A percentile compares a stretch with the other conserved stretches of the same genome.
Conservation (phyloP, 2,888 invertebrate species). For the Amiota mariae region DNA sequence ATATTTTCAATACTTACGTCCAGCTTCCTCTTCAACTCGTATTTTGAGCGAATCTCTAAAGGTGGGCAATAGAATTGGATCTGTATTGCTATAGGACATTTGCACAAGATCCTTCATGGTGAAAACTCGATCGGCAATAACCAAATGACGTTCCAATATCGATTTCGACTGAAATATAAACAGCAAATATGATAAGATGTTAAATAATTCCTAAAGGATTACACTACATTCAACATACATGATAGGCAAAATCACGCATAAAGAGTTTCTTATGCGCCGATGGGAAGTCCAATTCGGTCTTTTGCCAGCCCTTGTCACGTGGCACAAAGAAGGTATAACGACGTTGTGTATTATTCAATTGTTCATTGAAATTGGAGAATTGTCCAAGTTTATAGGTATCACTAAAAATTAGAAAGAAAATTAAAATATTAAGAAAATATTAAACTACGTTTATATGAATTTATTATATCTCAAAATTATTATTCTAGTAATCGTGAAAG, state of each 20-base stretch:
- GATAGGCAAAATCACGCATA: slow-evolving; percentile 85
- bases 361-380: slow-evolving; percentile 84
- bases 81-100: slow-evolving; percentile 68
- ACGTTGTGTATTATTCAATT: slow-evolving; percentile 83
- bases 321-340: slow-evolving; percentile 95
- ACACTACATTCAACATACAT: slow-evolving; percentile 76
- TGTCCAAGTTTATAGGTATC: slow-evolving; percentile 85
- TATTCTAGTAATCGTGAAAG: no score
- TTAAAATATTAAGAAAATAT: no score
- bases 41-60: slow-evolving; percentile 83
- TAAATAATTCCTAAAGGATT: background rate
- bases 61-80: slow-evolving; percentile 81
- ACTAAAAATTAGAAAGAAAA: slow-evolving; percentile 73
- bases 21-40: slow-evolving; percentile 83
- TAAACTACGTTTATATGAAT: no score
- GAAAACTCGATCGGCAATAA: slow-evolving; percentile 84
- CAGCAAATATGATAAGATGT: background rate
- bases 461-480: no score
- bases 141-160: slow-evolving; percentile 90
- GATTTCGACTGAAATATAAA: slow-evolving; percentile 80
- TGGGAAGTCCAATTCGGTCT: slow-evolving; percentile 83
- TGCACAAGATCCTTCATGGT: slow-evolving; percentile 85
- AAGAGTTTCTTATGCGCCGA: slow-evolving; percentile 89
- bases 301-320: slow-evolving; percentile 90
- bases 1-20: slow-evolving; percentile 77